Evolutionary conservation across 2,797 vertebrate genomes (phyloP).

Genomic region (Arvicola amphibius): DNA sequence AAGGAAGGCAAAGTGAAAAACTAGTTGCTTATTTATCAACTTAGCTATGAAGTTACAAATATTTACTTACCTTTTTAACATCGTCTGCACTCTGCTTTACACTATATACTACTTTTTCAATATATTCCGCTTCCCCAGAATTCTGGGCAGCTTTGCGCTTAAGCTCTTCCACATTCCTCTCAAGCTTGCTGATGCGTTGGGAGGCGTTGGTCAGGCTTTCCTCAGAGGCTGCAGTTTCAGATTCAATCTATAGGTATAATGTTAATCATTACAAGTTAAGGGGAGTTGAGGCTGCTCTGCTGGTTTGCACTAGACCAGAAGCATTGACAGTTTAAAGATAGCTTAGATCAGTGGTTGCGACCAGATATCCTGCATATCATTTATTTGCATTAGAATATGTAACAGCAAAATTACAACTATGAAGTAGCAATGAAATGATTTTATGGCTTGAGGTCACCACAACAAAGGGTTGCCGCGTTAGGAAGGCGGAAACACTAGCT

Average conservation of each 20-base stretch:
- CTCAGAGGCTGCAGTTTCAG: constrained; percentile 93
- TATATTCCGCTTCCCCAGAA: constrained; percentile 85
- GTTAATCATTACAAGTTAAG: background rate
- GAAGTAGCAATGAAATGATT: background rate
- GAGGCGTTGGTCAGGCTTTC: constrained; percentile 93
- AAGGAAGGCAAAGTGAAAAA: background rate
- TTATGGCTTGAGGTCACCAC: background rate
- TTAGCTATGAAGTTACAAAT: constrained; percentile 9
- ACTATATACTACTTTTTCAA: constrained; percentile 87
- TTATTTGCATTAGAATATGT: background rate
- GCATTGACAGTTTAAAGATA: background rate
- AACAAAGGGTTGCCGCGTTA: background rate
- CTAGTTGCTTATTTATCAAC: background rate
- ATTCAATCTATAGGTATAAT: constrained; percentile 90
- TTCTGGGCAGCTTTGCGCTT: constrained; percentile 90
- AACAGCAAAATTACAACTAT: background rate
- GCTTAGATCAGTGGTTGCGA: background rate
- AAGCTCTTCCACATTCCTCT: constrained; percentile 91
- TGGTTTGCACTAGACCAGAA: background rate
- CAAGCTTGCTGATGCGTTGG: constrained; percentile 91
- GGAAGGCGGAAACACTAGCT: background rate
- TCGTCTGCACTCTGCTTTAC: constrained; percentile 89
- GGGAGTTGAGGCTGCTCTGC: background rate
- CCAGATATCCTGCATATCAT: background rate
- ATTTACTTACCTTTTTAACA: constrained; percentile 90